phyloP scores from a whole-genome alignment of 2,113 vertebrate genomes.

The Steatornis caripensis region DNA sequence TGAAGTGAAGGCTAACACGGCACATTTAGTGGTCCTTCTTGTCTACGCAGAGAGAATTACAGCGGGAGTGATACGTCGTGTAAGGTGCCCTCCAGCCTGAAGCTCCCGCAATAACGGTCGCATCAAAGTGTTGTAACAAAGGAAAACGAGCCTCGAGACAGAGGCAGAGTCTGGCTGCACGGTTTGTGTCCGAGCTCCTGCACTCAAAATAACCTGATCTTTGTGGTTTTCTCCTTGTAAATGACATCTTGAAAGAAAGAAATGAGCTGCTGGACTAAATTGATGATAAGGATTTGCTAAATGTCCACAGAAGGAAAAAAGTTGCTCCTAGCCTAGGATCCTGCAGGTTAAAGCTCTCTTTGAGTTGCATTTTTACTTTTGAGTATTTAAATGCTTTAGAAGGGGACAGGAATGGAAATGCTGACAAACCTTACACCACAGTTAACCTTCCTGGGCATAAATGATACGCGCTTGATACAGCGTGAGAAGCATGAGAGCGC shows the following conservation, averaged over 20 bases:
- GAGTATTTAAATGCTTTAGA: neutral
- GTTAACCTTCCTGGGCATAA: neutral
- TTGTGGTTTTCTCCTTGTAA: neutral
- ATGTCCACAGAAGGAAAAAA: neutral
- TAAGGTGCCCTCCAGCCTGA: neutral
- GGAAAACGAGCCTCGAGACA: neutral
- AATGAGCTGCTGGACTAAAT: neutral
- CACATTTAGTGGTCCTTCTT: neutral
- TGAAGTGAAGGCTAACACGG: neutral
- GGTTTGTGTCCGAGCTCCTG: neutral
- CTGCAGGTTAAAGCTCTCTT: neutral
- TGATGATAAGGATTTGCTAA: neutral
- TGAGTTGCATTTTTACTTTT: neutral
- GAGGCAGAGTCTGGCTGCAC: neutral
- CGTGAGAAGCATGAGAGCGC: neutral
- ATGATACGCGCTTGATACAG: neutral
- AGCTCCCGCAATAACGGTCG: neutral
- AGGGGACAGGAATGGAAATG: neutral
- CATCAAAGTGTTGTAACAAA: neutral
- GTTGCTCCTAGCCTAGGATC: neutral
- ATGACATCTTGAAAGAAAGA: neutral
- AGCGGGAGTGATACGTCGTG: neutral
- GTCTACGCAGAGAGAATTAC: neutral
- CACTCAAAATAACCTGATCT: neutral
- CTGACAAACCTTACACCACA: neutral